phyloP scores from a whole-genome alignment of 2,888 invertebrate species.

The Aspidiotus rigidus region DNA sequence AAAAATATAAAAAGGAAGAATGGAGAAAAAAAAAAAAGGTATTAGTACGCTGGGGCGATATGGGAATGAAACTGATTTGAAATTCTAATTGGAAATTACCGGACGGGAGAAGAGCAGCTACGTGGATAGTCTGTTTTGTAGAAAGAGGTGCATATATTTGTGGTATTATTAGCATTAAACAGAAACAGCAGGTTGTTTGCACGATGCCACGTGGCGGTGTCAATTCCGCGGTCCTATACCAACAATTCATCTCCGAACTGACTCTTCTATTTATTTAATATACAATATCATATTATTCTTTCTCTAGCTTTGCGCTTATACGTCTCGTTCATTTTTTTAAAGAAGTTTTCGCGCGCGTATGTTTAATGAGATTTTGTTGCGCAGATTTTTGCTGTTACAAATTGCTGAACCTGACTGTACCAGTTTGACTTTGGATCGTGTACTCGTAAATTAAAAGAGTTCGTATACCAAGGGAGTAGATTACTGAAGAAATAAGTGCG shows the following conservation, averaged over 20 bases:
- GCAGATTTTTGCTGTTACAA: too few species aligned
- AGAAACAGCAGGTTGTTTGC: constrained; percentile 25
- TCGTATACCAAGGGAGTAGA: too few species aligned
- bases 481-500: too few species aligned
- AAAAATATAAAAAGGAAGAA: constrained; percentile 2
- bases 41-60: constrained; percentile 24
- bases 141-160: constrained; percentile 24
- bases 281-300: too few species aligned
- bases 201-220: constrained; percentile 23
- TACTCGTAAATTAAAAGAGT: too few species aligned
- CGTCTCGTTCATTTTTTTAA: too few species aligned
- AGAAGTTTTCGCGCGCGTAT: too few species aligned
- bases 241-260: neutral
- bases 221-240: constrained; percentile 14
- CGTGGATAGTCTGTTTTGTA: constrained; percentile 23
- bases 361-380: too few species aligned
- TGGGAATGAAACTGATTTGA: constrained; percentile 25
- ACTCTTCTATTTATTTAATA: too few species aligned
- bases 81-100: constrained; percentile 29
- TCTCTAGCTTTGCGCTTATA: too few species aligned
- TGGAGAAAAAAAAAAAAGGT: constrained; percentile 16
- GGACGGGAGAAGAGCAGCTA: constrained; percentile 10
- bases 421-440: too few species aligned
- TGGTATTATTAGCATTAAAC: constrained; percentile 28
- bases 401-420: too few species aligned